Conservation (phyloP, 2,797 vertebrate genomes). For the Poliocrania exsul region DNA sequence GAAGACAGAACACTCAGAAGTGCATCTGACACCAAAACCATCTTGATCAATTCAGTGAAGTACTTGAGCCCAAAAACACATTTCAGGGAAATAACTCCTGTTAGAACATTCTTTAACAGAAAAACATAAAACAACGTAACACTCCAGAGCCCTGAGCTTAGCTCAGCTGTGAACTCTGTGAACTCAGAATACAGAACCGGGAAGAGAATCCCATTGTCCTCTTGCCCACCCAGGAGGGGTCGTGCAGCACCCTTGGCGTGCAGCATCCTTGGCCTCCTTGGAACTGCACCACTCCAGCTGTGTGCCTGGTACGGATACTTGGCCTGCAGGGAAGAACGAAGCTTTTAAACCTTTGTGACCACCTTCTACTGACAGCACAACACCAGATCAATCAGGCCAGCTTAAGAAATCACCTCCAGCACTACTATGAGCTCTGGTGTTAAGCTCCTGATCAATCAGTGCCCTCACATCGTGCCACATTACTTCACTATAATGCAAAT, state of each 20-base stretch:
- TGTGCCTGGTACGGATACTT: not conserved
- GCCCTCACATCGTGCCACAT: not conserved
- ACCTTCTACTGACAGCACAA: not conserved
- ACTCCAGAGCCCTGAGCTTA: not conserved
- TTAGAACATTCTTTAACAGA: not conserved
- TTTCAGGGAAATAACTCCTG: not conserved
- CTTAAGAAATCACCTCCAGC: not conserved
- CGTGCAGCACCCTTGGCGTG: rapidly evolving
- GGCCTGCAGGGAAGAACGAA: rapidly evolving
- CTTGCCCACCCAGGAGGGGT: not conserved
- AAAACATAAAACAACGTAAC: not conserved
- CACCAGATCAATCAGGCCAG: not conserved
- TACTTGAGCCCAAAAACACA: not conserved
- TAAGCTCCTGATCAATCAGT: not conserved
- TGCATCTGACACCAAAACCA: not conserved
- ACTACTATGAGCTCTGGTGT: not conserved
- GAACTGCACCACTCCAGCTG: not conserved
- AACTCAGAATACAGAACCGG: not conserved
- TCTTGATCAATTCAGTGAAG: not conserved
- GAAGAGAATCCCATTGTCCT: not conserved
- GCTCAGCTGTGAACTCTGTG: not conserved
- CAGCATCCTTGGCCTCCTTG: rapidly evolving
- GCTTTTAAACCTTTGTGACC: not conserved
- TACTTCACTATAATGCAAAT: not conserved
- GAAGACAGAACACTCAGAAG: not conserved